These are phyloP conservation scores for Craterocephalus amniculus DNA, from an alignment of 2,797 vertebrate species.

Conservation along the genomic window DNA sequence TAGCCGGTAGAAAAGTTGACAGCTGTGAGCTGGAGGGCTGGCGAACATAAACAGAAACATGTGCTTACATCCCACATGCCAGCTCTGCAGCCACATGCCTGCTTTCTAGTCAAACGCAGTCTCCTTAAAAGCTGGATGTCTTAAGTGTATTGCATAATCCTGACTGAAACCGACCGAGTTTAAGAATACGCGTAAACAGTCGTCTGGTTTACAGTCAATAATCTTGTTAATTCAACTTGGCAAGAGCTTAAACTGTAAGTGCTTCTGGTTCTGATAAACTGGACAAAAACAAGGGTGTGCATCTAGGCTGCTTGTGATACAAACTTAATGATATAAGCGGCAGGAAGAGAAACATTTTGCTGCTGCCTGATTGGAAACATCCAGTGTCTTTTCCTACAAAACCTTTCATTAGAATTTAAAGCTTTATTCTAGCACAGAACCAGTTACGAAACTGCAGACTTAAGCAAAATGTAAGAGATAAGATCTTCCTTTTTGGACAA, in stretches of 20 bases:
- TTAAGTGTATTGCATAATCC: slow-evolving; percentile 60
- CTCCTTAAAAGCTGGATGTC: slow-evolving; percentile 39
- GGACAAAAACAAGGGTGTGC: slow-evolving; percentile 32
- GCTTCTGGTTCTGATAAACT: slow-evolving; percentile 39
- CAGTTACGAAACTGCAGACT: neutral
- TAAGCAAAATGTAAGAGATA: slow-evolving; percentile 36
- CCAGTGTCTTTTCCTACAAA: neutral
- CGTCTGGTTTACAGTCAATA: slow-evolving; percentile 49
- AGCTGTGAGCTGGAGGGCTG: slow-evolving; percentile 43
- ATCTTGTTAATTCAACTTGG: slow-evolving; percentile 64
- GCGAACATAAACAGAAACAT: slow-evolving; percentile 62
- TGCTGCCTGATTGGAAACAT: slow-evolving; percentile 20
- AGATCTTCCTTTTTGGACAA: slow-evolving; percentile 27
- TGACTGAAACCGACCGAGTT: slow-evolving; percentile 21
- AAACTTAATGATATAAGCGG: slow-evolving; percentile 3
- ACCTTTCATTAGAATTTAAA: slow-evolving; percentile 19
- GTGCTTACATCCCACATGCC: slow-evolving; percentile 40
- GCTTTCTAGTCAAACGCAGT: slow-evolving; percentile 38
- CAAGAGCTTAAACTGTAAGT: slow-evolving; percentile 48
- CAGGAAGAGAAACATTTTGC: slow-evolving; percentile 6
- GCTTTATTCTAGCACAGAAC: slow-evolving; percentile 17
- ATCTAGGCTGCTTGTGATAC: slow-evolving; percentile 3
- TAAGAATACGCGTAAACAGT: slow-evolving; percentile 50
- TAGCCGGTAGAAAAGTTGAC: slow-evolving; percentile 51
- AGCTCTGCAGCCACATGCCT: slow-evolving; percentile 21